Evolutionary conservation across 1,140 invertebrate genomes (phyloP).

Genomic region (Drosophila melanica): DNA sequence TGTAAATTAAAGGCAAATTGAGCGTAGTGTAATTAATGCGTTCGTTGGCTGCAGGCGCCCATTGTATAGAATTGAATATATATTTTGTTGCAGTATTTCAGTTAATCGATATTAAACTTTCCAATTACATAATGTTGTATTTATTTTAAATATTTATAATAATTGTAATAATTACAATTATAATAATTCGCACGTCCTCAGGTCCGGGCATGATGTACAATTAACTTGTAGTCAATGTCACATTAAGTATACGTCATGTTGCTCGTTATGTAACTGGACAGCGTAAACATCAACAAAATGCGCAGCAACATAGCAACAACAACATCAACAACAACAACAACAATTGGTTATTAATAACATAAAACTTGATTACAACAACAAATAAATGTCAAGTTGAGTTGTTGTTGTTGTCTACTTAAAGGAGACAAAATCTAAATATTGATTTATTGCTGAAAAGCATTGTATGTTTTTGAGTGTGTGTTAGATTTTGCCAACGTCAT

Average conservation of each 20-base stretch:
- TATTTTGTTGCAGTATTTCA: background rate
- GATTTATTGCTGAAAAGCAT: conserved; percentile 32
- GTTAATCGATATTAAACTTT: background rate
- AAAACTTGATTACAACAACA: conserved; percentile 11
- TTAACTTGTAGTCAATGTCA: background rate
- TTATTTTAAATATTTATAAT: too few species aligned
- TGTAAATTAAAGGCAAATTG: conserved; percentile 26
- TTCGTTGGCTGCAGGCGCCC: background rate
- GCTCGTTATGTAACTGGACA: background rate
- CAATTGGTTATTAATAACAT: conserved; percentile 23
- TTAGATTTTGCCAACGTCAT: conserved; percentile 42
- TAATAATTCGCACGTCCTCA: too few species aligned
- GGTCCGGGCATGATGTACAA: too few species aligned
- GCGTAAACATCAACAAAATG: background rate
- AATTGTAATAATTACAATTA: too few species aligned
- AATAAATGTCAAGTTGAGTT: conserved; percentile 25
- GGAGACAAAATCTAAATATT: conserved; percentile 29
- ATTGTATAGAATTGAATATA: background rate
- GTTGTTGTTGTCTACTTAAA: background rate
- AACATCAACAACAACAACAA: background rate
- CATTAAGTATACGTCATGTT: conserved; percentile 33
- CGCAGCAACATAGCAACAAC: background rate
- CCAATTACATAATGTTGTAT: too few species aligned
- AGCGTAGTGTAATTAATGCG: conserved; percentile 29
- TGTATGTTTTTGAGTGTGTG: too few species aligned